These are phyloP conservation scores for Microcebus lehilahytsara DNA, from an alignment of 2,113 vertebrate species.

Conservation along the genomic window DNA sequence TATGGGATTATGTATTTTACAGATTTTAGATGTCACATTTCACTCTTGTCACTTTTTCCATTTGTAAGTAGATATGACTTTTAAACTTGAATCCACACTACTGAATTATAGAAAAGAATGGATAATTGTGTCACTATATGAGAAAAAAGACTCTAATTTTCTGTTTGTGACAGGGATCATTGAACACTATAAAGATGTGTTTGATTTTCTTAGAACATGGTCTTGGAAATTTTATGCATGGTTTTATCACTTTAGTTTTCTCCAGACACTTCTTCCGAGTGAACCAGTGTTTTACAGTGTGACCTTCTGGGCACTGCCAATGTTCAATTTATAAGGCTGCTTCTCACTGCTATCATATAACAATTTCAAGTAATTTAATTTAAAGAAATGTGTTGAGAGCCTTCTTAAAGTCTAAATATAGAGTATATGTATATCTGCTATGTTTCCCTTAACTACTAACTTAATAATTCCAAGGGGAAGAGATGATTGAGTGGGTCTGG, in stretches of 20 bases:
- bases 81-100: neutral
- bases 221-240: neutral
- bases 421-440: neutral
- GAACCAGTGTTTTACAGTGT: neutral
- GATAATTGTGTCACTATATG: neutral
- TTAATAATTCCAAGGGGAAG: slow-evolving; percentile 21
- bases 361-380: slow-evolving; percentile 35
- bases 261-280: neutral
- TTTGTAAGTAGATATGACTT: neutral
- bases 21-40: neutral
- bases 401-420: slow-evolving; percentile 26
- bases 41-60: neutral
- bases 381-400: neutral
- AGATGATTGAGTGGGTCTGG: slow-evolving; percentile 26
- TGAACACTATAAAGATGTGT: neutral
- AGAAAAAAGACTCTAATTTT: neutral
- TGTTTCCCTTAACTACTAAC: slow-evolving; percentile 37
- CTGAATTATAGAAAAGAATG: neutral
- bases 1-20: neutral
- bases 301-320: neutral
- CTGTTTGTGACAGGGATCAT: neutral
- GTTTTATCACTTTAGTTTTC: neutral
- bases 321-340: neutral
- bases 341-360: slow-evolving; percentile 31
- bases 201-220: slow-evolving; percentile 1